Percentiles rank a stretch among this genome's conserved stretches.
Conservation (phyloP, 2,888 invertebrate species). For the Panorpa germanica region DNA sequence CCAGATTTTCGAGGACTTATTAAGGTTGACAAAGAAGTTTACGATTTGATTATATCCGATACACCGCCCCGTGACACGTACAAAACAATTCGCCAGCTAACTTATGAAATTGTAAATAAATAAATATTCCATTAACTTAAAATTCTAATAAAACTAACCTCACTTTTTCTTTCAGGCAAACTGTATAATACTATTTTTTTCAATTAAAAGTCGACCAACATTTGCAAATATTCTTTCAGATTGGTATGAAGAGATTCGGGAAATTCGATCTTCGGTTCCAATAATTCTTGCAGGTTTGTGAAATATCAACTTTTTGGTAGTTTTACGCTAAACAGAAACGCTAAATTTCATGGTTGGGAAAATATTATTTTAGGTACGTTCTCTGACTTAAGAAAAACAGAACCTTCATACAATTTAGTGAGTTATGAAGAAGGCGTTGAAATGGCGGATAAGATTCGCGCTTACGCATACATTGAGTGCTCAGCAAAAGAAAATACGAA, state of each 20-base stretch:
- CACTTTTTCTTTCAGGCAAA: constrained; percentile 56
- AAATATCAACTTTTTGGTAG: background rate
- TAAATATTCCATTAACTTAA: too few species aligned
- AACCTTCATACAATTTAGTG: constrained; percentile 34
- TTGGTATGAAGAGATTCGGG: constrained; percentile 74
- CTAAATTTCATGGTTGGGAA: too few species aligned
- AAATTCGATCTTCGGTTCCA: constrained; percentile 59
- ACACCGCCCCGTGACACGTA: too few species aligned
- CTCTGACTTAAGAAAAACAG: constrained; percentile 46
- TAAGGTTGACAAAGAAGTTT: too few species aligned
- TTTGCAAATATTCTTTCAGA: constrained; percentile 67
- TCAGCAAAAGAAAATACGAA: constrained; percentile 61
- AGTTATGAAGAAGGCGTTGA: constrained; percentile 54
- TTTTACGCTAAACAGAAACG: too few species aligned
- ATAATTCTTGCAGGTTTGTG: constrained; percentile 67
- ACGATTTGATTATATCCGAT: too few species aligned
- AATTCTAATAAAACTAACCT: too few species aligned
- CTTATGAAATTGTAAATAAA: too few species aligned
- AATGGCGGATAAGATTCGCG: constrained; percentile 57
- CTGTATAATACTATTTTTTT: constrained; percentile 73
- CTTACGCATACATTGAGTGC: constrained; percentile 60
- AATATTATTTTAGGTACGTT: constrained; percentile 64
- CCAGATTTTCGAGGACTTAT: too few species aligned
- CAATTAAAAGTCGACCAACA: constrained; percentile 58
- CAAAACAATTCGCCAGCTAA: too few species aligned